Conservation (phyloP, 2,113 vertebrate species). For the Uria aalge region DNA sequence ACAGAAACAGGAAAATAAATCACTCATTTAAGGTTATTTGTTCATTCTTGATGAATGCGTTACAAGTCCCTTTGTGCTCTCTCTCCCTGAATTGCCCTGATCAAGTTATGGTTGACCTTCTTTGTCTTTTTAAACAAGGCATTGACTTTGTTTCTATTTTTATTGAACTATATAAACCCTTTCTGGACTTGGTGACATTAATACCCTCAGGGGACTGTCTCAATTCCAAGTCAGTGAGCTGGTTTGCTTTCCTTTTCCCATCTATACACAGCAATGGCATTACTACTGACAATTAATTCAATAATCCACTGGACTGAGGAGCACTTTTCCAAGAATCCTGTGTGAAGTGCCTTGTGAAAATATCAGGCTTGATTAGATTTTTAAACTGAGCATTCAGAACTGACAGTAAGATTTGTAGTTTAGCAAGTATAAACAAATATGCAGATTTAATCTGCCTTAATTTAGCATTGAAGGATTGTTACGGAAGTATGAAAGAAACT, state of each 20-base stretch:
- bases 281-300: constrained; percentile 40
- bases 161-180: constrained; percentile 47
- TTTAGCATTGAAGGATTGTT: neutral
- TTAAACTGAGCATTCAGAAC: neutral
- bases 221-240: constrained; percentile 23
- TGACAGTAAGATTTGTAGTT: neutral
- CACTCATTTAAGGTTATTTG: neutral
- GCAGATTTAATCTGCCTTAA: neutral
- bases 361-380: neutral
- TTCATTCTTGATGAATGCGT: neutral
- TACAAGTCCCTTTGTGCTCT: neutral
- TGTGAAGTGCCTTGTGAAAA: constrained; percentile 9
- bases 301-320: constrained; percentile 9
- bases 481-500: neutral
- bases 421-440: neutral
- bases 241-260: constrained; percentile 9
- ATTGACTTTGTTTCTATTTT: constrained; percentile 65
- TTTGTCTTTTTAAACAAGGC: constrained; percentile 52
- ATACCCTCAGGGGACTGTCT: constrained; percentile 39
- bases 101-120: constrained; percentile 53
- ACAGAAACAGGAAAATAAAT: neutral
- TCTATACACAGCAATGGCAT: neutral
- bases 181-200: constrained; percentile 40
- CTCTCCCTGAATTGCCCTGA: neutral
- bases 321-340: constrained; percentile 22